Evolutionary conservation across 2,113 vertebrate genomes (phyloP).

Genomic region (Malurus melanocephalus): DNA sequence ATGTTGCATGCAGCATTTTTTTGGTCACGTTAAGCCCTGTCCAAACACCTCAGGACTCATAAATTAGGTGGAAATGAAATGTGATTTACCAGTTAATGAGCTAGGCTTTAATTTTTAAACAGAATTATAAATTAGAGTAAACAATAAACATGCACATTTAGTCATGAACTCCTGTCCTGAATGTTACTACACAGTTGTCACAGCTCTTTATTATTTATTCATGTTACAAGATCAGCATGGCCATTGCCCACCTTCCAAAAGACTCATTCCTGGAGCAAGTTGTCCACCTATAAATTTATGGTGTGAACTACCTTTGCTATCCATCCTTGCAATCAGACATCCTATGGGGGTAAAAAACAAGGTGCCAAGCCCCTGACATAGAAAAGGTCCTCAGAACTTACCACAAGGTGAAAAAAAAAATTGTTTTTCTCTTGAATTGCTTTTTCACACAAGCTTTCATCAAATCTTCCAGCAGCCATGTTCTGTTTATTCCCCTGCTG

Average conservation of each 20-base stretch:
- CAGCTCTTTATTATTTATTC: background rate
- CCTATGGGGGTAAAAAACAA: background rate
- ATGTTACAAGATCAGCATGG: background rate
- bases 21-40: background rate
- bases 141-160: background rate
- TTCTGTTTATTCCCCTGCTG: background rate
- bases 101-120: conserved; percentile 5
- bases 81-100: conserved; percentile 13
- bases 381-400: background rate
- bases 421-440: background rate
- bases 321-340: background rate
- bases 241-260: background rate
- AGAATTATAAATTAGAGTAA: background rate
- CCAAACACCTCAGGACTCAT: conserved; percentile 16
- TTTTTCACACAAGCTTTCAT: background rate
- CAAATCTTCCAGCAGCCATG: background rate
- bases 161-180: background rate
- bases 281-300: background rate
- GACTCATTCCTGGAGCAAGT: background rate
- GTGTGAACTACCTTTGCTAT: background rate
- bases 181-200: background rate
- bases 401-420: background rate
- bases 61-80: conserved; percentile 15
- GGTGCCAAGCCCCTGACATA: background rate
- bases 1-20: background rate